Conservation (phyloP, 2,113 vertebrate genomes). For the Onychostoma macrolepis region DNA sequence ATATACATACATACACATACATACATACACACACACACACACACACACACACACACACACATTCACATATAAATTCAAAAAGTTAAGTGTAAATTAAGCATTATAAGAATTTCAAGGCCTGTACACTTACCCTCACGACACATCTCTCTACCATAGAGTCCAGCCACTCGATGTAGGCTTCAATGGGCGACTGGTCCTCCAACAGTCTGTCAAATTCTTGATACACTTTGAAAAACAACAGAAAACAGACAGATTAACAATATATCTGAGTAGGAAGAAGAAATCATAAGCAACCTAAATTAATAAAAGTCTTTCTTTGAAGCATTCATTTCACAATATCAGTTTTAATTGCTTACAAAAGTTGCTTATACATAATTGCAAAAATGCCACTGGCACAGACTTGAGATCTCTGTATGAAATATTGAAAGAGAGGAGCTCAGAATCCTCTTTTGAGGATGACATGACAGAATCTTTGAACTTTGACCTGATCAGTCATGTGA, state of each 20-base stretch:
- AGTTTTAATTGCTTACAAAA: neutral
- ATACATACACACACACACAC: too few species aligned
- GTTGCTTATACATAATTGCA: neutral
- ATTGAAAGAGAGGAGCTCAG: neutral
- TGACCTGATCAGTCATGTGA: constrained; percentile 63
- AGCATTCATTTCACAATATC: neutral
- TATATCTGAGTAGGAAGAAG: neutral
- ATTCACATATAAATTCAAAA: too few species aligned
- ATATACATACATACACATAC: too few species aligned
- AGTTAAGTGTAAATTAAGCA: too few species aligned
- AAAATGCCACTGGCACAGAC: neutral
- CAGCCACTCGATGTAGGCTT: constrained; percentile 97
- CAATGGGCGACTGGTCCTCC: constrained; percentile 96
- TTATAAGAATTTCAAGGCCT: neutral
- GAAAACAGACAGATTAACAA: neutral
- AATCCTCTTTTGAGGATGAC: constrained; percentile 31
- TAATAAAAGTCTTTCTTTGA: neutral
- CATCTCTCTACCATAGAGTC: constrained; percentile 99
- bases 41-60: too few species aligned
- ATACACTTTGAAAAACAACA: constrained; percentile 81
- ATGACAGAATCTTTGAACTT: constrained; percentile 59
- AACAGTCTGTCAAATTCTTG: constrained; percentile 97
- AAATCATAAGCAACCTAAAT: too few species aligned
- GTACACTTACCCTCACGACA: constrained; percentile 86
- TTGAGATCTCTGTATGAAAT: neutral